Evolutionary conservation across 2,113 vertebrate species (phyloP), one percentile per base, ranked within the genome.

Genomic region (Polyodon spathula): DNA sequence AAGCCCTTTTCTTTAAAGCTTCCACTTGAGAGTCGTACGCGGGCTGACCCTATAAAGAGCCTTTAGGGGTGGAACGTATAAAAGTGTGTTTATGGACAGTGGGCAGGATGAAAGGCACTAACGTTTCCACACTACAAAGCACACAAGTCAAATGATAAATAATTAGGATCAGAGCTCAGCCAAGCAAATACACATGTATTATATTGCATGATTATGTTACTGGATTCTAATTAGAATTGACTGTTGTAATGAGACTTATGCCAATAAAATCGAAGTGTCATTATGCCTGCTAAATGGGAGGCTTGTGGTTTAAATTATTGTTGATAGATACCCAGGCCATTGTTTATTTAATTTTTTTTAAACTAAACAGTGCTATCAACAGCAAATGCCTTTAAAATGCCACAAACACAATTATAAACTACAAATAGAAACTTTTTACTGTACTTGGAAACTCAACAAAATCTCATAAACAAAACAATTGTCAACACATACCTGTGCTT

Each of bases 271-370:
- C 56, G 68, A 65, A 53, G 40, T 62, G 43, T 56, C 37, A 17
- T 65, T 61, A 57, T 41, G 37, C 62, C 56, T 58, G 55, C 60
- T 73, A 71, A 77, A 68, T 65, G 68, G 61, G 59, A 39, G 58
- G 63, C 39, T 70, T 64, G 56, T 55, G 57, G 66, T 67, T 37
- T 73, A 73, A 43, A 78, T 73, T 56, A 67, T 67, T 72, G 64
- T 73, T 70, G 64, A 72, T 71, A 65, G 43, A 66, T 61, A 40
- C 40, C 17, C 57, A 58, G 43, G 39, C 40, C 37, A 39, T 27
- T 27, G 3, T 27, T 27, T 27, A 2, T 1, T 1, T n/a, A n/a
- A n/a, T n/a, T 27, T 27, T 27, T 27, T 27, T 27, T 2, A 27
- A 27, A 27, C 27, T 27, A 27, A 27, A 27, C 27, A 27, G 27